Evolutionary conservation across 2,113 vertebrate genomes (phyloP).

Genomic region (Oplegnathus fasciatus): DNA sequence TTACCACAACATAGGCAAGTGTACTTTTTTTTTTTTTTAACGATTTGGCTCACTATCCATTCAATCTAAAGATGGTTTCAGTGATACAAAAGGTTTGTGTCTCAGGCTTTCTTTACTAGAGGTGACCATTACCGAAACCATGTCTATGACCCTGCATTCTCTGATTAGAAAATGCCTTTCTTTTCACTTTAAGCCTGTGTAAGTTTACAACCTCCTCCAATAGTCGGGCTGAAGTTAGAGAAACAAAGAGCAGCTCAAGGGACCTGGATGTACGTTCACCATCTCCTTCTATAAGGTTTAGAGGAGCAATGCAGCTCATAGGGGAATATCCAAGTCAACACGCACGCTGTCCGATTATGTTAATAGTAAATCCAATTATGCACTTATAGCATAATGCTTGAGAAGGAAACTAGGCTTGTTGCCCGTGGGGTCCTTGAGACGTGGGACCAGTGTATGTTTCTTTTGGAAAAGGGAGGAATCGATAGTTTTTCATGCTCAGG

Average conservation of each 20-base stretch:
- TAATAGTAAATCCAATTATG: constrained; percentile 85
- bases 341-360: constrained; percentile 82
- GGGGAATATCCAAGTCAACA: constrained; percentile 79
- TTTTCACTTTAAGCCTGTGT: constrained; percentile 21
- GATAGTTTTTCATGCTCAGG: constrained; percentile 39
- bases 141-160: constrained; percentile 32
- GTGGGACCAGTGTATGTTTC: constrained; percentile 57
- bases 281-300: constrained; percentile 65
- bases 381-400: constrained; percentile 79
- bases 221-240: constrained; percentile 31
- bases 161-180: constrained; percentile 8
- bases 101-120: not conserved
- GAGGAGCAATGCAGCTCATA: constrained; percentile 65
- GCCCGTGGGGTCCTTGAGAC: constrained; percentile 74
- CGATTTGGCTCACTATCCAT: not conserved
- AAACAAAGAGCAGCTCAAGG: constrained; percentile 70
- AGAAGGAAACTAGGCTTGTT: constrained; percentile 77
- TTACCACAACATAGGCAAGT: not conserved
- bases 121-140: constrained; percentile 22
- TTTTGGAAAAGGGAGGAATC: constrained; percentile 67
- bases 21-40: not conserved
- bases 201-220: constrained; percentile 20
- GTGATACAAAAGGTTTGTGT: not conserved
- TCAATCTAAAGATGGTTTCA: not conserved
- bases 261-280: constrained; percentile 59